Evolutionary conservation across 2,888 invertebrate species (phyloP).

Genomic region (Shargacucullia verbasci): DNA sequence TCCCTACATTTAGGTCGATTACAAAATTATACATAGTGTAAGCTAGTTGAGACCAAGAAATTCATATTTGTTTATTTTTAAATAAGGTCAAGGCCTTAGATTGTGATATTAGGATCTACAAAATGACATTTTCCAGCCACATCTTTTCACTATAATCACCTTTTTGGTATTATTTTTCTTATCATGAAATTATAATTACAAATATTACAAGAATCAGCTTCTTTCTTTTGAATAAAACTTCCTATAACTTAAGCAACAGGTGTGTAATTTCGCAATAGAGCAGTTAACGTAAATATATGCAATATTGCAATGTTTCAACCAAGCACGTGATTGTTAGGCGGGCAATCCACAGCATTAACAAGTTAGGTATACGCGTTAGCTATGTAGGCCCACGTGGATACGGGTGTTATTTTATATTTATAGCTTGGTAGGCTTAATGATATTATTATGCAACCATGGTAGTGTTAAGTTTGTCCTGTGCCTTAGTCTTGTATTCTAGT

Average conservation of each 20-base stretch:
- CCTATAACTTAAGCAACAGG: not conserved
- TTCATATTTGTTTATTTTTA: slow-evolving; percentile 24
- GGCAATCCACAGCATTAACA: not conserved
- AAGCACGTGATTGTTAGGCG: slow-evolving; percentile 31
- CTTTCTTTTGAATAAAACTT: too few species aligned
- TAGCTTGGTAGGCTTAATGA: too few species aligned
- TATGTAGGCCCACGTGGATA: not conserved
- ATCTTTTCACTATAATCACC: slow-evolving; percentile 6
- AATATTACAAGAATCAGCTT: too few species aligned
- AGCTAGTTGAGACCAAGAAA: slow-evolving; percentile 13
- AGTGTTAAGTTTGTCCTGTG: too few species aligned
- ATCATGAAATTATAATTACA: too few species aligned
- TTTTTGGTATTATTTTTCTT: not conserved
- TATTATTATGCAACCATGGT: too few species aligned
- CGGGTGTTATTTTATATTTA: not conserved
- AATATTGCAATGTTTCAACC: slow-evolving; percentile 43
- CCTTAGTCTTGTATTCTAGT: too few species aligned
- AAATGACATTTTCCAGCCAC: slow-evolving; percentile 15
- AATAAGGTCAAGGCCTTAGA: slow-evolving; percentile 27
- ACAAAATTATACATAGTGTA: slow-evolving; percentile 32
- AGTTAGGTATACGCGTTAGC: not conserved
- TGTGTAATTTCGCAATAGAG: slow-evolving; percentile 22
- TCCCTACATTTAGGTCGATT: slow-evolving; percentile 27
- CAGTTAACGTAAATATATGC: slow-evolving; percentile 40
- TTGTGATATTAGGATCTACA: slow-evolving; percentile 13